Evolutionary conservation across 2,113 vertebrate genomes (phyloP), one percentile per base, ranked within the genome.

Genomic region (Pterophyllum scalare): DNA sequence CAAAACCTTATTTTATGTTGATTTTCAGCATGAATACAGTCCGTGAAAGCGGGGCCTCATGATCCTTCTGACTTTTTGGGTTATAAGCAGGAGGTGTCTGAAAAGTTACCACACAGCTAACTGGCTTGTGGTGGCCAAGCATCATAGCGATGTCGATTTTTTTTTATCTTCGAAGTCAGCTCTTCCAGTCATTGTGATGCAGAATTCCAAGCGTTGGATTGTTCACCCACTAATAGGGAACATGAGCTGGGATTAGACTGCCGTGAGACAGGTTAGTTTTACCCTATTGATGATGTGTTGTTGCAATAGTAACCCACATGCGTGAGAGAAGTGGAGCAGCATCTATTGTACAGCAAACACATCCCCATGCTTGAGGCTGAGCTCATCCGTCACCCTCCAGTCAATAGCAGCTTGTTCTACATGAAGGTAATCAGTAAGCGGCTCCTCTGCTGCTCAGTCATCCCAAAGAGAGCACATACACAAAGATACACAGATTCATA

Each of bases 341-440:
- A 54, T 85, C 35, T 49, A 61, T 15, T 26, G 75, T 12, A 75
- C 17, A 75, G 75, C 79, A 85, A 77, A 88, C 83, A 85, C 80
- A 88, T 80, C 65, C 75, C 65, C 78, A 83, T 52, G 82, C 91
- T 79, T 5, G n/a, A 59, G 85, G 84, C 84, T 35, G 80, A 84
- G 88, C 93, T 95, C 97, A 98, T 98, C 97, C 94, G 93, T 98
- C 97, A 97, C 96, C 96, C 93, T 86, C 92, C 92, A 96, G 96
- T 98, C 97, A 97, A 97, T 97, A 97, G 91, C 96, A 93, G 96
- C 97, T 97, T 97, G 97, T 97, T 98, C 96, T 96, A 98, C 97
- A 98, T 96, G 97, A 97, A 96, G 95, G 95, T 96, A 96, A 97
- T 98, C 97, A 97, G 97, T 96, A 96, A 95, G 96, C 96, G 95